These are phyloP conservation scores for Euplexia lucipara DNA, from an alignment of 2,888 invertebrate genomes.

Conservation along the genomic window DNA sequence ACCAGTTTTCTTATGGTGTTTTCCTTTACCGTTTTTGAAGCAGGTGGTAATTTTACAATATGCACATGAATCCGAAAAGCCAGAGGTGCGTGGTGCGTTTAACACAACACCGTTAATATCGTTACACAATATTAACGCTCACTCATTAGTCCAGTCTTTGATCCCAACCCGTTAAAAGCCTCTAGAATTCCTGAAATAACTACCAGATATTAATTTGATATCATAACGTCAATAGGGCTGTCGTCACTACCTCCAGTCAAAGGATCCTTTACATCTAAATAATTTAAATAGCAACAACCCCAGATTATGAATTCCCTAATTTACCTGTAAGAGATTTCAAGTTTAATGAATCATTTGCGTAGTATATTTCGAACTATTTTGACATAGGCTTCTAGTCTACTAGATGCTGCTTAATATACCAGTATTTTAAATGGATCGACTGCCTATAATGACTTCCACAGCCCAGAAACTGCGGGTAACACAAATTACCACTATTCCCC, in stretches of 20 bases:
- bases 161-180: conserved; percentile 39
- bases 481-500: no score
- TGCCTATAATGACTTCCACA: no score
- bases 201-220: conserved; percentile 59
- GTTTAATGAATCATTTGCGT: conserved; percentile 44
- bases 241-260: conserved; percentile 53
- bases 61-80: no score
- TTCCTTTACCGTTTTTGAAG: no score
- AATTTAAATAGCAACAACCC: conserved; percentile 55
- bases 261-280: conserved; percentile 57
- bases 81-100: no score
- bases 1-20: no score
- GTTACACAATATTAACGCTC: conserved; percentile 7
- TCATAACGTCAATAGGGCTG: conserved; percentile 29
- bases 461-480: no score
- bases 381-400: no score
- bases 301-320: conserved; percentile 62
- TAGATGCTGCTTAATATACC: no score
- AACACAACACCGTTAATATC: not conserved
- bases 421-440: no score
- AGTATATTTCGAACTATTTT: no score
- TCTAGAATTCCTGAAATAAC: conserved; percentile 49
- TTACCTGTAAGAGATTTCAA: conserved; percentile 56
- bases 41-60: no score
- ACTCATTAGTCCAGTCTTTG: conserved; percentile 53